Evolutionary conservation across 2,888 invertebrate genomes (phyloP).

Genomic region (Melitaea athalia): DNA sequence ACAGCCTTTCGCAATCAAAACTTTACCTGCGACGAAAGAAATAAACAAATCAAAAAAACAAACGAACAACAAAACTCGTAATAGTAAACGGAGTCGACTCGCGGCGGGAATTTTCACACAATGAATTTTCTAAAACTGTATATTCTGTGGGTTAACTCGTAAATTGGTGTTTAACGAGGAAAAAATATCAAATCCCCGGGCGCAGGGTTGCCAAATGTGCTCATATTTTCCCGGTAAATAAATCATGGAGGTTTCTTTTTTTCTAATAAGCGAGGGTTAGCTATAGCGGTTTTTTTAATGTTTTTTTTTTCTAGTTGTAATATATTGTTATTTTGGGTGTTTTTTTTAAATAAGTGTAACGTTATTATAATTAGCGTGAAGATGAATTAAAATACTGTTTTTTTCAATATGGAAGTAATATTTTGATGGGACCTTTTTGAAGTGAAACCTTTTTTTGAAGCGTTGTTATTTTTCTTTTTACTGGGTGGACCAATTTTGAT

Average conservation of each 20-base stretch:
- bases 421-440: no score
- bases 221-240: constrained; percentile 8
- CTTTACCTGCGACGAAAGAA: background rate
- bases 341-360: background rate
- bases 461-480: no score
- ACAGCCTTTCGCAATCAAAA: no score
- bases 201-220: constrained; percentile 21
- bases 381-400: no score
- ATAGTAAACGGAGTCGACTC: constrained; percentile 23
- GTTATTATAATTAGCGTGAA: background rate
- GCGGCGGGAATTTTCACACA: constrained; percentile 22
- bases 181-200: constrained; percentile 36
- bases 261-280: constrained; percentile 5
- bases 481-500: no score
- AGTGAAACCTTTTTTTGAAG: no score
- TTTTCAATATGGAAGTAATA: no score
- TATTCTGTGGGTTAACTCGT: constrained; percentile 30
- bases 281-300: background rate
- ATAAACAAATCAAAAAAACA: background rate
- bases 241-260: constrained; percentile 1
- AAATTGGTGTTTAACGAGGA: constrained; percentile 37
- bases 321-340: background rate
- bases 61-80: background rate
- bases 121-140: constrained; percentile 29
- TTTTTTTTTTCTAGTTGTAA: background rate